Evolutionary conservation across 2,888 invertebrate genomes (phyloP).

Genomic region (Eulithis testata): DNA sequence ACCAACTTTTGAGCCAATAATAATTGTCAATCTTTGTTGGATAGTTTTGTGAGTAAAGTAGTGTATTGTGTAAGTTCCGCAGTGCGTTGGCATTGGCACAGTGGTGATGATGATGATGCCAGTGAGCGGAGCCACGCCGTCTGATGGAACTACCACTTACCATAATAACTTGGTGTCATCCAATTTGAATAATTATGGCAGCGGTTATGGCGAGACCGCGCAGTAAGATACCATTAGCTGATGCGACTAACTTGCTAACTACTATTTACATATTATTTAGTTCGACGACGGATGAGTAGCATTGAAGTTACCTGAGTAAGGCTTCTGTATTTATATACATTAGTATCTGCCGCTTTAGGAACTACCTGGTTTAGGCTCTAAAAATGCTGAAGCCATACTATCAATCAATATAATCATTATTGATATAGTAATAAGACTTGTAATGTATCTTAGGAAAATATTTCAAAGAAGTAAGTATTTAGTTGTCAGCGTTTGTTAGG

Average conservation of each 20-base stretch:
- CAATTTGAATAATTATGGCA: slow-evolving; percentile 20
- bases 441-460: no score
- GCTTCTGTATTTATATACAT: neutral
- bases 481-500: neutral
- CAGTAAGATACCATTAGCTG: neutral
- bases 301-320: neutral
- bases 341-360: neutral
- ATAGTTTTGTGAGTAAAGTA: no score
- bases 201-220: neutral
- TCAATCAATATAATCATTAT: no score
- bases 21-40: no score
- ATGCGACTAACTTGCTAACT: neutral
- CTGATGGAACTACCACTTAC: slow-evolving; percentile 15
- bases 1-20: no score
- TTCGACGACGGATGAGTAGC: neutral
- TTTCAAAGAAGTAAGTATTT: no score
- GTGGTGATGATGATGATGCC: slow-evolving; percentile 9
- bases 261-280: no score
- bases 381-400: no score
- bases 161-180: slow-evolving; percentile 19
- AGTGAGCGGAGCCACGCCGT: slow-evolving; percentile 14
- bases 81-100: no score
- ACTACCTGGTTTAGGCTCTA: no score
- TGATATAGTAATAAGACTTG: no score
- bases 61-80: no score